Conservation (phyloP, 1,140 invertebrate species). For the Tribolium castaneum region DNA sequence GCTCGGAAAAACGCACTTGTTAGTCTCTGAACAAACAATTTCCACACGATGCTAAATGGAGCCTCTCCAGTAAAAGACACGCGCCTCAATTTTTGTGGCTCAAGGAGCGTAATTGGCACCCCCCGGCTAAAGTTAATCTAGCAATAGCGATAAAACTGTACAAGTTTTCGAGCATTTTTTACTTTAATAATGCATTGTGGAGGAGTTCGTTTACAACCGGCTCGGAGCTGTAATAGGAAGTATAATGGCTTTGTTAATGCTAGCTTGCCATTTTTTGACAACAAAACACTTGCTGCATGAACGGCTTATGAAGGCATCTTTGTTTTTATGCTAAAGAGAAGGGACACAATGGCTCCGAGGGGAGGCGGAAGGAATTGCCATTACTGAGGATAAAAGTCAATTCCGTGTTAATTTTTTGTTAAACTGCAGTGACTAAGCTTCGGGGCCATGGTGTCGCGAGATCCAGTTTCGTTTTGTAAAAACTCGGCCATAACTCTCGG, state of each 20-base stretch:
- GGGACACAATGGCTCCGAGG: not conserved
- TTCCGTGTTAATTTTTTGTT: too few relatives aligned
- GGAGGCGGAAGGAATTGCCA: not conserved
- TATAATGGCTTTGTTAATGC: constrained; percentile 21
- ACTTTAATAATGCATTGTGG: constrained; percentile 19
- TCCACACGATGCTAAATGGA: constrained; percentile 27
- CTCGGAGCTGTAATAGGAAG: not conserved
- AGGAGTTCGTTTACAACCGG: constrained; percentile 2
- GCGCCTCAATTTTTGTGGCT: too few relatives aligned
- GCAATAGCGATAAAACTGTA: not conserved
- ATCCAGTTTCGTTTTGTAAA: not conserved
- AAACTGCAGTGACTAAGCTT: not conserved
- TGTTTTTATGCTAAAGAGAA: constrained; percentile 13
- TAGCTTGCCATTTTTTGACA: constrained; percentile 5
- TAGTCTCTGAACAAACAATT: constrained; percentile 17
- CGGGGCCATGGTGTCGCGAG: not conserved
- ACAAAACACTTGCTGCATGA: constrained; percentile 8
- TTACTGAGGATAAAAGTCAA: not conserved
- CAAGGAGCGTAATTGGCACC: not conserved
- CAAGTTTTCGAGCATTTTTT: constrained; percentile 9
- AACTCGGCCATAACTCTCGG: constrained; percentile 17
- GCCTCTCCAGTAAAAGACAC: too few relatives aligned
- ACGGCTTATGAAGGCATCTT: not conserved
- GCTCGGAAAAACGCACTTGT: constrained; percentile 27
- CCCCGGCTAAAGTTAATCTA: constrained; percentile 18